Conservation (phyloP, 2,888 invertebrate species). For the Epinotia ramella region DNA sequence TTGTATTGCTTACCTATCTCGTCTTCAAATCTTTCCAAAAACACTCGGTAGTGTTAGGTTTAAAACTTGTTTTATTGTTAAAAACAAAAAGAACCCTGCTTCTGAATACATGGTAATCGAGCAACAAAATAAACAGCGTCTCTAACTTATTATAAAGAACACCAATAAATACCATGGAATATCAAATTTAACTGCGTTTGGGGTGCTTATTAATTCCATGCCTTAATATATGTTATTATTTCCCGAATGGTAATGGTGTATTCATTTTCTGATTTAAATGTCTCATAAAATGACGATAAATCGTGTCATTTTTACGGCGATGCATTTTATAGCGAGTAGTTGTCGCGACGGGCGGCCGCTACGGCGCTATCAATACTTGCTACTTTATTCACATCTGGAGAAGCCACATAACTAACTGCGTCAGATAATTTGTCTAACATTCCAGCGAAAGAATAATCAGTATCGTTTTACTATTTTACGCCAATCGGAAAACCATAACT, state of each 20-base stretch:
- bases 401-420: constrained; percentile 21
- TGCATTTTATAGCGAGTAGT: constrained; percentile 41
- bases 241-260: constrained; percentile 36
- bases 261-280: constrained; percentile 44
- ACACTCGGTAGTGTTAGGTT: not conserved
- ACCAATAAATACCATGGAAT: constrained; percentile 21
- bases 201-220: constrained; percentile 35
- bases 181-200: constrained; percentile 23
- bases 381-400: constrained; percentile 37
- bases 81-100: not conserved
- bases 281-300: constrained; percentile 44
- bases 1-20: not conserved
- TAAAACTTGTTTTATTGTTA: not conserved
- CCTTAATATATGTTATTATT: constrained; percentile 31
- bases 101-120: not conserved
- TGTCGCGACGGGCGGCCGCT: constrained; percentile 48
- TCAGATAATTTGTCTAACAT: constrained; percentile 28
- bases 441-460: constrained; percentile 10
- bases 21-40: not conserved
- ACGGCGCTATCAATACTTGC: constrained; percentile 25
- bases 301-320: constrained; percentile 45
- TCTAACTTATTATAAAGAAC: constrained; percentile 7
- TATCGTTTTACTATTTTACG: constrained; percentile 21
- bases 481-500: not conserved
- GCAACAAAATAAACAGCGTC: not conserved